These are phyloP conservation scores for Sus cebifrons DNA, from an alignment of 2,797 vertebrate genomes.

Conservation along the genomic window DNA sequence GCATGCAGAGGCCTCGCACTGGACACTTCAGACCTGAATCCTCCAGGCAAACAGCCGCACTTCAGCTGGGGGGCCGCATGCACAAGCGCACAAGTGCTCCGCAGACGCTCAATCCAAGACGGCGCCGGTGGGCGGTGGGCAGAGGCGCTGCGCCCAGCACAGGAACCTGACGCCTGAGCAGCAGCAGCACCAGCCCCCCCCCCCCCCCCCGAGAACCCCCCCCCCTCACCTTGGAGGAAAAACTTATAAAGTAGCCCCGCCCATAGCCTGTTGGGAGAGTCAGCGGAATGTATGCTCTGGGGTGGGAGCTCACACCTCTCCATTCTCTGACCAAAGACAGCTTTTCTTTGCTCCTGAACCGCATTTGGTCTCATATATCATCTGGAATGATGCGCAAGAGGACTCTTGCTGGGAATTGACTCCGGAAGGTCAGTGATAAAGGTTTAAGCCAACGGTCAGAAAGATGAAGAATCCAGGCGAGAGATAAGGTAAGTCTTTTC, in stretches of 20 bases:
- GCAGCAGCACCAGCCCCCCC: not conserved
- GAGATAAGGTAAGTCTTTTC: not conserved
- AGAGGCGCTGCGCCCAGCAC: not conserved
- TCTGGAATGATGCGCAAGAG: not conserved
- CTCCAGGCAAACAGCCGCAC: too few species aligned
- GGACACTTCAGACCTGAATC: too few species aligned
- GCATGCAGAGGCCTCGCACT: not conserved
- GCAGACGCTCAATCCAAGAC: not conserved
- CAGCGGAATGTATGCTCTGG: not conserved
- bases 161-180: accelerated
- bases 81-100: accelerated
- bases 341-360: not conserved
- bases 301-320: not conserved
- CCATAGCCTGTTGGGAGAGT: not conserved
- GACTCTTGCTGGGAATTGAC: not conserved
- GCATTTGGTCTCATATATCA: not conserved
- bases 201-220: not conserved
- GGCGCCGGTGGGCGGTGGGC: too few species aligned
- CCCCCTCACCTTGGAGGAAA: not conserved
- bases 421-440: not conserved
- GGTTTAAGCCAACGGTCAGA: not conserved
- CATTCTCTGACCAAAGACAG: not conserved
- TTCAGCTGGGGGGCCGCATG: not conserved
- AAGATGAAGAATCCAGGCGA: not conserved
- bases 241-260: not conserved